A percentile compares a stretch with the other conserved stretches of the same genome.
phyloP scores from a whole-genome alignment of 2,888 invertebrate genomes.

The Teleiodes luculella region DNA sequence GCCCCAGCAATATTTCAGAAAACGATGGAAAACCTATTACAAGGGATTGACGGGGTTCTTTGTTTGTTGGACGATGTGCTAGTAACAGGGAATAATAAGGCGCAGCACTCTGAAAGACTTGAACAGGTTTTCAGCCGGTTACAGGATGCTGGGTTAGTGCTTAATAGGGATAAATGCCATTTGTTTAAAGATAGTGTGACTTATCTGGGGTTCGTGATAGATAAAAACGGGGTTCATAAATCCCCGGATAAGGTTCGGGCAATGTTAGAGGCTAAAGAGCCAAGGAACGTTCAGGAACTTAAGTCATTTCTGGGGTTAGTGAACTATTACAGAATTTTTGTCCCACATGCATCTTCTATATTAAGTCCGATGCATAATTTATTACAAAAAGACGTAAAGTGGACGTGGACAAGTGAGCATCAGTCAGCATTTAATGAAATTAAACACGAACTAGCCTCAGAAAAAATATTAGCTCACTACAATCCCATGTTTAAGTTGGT shows the following conservation, averaged over 20 bases:
- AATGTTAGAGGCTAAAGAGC: conserved; percentile 14
- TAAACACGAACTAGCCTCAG: conserved; percentile 12
- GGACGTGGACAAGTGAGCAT: conserved; percentile 22
- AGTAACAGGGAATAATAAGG: neutral
- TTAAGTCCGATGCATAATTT: conserved; percentile 22
- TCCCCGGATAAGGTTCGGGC: conserved; percentile 17
- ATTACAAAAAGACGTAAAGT: conserved; percentile 13
- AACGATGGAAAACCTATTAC: neutral
- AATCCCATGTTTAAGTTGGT: neutral
- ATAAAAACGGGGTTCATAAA: conserved; percentile 18
- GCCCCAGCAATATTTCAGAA: conserved; percentile 18
- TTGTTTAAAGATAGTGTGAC: conserved; percentile 18
- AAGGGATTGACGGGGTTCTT: neutral
- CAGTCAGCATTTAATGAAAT: conserved; percentile 16
- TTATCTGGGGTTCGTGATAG: conserved; percentile 21
- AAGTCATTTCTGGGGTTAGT: conserved; percentile 25
- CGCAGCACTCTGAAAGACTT: neutral
- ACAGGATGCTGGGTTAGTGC: conserved; percentile 1
- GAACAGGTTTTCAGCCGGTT: conserved; percentile 1
- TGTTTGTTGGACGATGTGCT: neutral
- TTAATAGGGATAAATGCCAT: conserved; percentile 15
- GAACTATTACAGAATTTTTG: conserved; percentile 23
- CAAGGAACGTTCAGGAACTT: conserved; percentile 20
- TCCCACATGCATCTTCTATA: conserved; percentile 20
- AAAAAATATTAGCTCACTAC: conserved; percentile 6